Conservation (phyloP, 2,113 vertebrate species). For the Vireo altiloquus region DNA sequence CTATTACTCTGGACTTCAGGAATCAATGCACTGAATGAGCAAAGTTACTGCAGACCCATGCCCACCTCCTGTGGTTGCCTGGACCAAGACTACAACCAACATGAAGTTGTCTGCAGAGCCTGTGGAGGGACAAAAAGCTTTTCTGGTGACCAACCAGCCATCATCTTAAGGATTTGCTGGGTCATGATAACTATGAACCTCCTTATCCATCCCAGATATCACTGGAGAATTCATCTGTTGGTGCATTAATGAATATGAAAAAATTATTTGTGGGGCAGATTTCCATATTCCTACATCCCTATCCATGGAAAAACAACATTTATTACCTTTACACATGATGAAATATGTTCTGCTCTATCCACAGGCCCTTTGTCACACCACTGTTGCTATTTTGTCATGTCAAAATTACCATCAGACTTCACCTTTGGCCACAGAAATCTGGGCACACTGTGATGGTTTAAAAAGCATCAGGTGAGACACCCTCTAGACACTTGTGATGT, state of each 20-base stretch:
- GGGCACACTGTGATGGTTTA: not conserved
- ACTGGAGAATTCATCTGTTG: not conserved
- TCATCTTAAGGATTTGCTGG: not conserved
- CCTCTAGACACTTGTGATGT: not conserved
- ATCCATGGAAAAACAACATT: not conserved
- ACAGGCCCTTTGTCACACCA: not conserved
- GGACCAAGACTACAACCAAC: not conserved
- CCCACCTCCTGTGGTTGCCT: not conserved
- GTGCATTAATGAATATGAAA: not conserved
- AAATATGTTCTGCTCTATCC: not conserved
- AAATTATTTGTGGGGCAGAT: not conserved
- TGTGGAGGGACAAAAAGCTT: not conserved
- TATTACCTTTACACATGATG: not conserved
- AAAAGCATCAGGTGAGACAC: not conserved
- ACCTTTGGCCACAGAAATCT: not conserved
- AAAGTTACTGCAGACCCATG: not conserved
- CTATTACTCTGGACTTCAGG: not conserved
- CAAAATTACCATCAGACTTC: not conserved
- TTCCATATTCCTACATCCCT: not conserved
- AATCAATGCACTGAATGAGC: not conserved
- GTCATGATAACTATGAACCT: not conserved
- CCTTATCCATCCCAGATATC: not conserved
- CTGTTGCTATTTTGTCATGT: not conserved
- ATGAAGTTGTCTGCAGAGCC: not conserved
- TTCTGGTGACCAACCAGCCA: not conserved